Evolutionary conservation across 2,113 vertebrate genomes (phyloP).

Genomic region (Ahaetulla prasina): DNA sequence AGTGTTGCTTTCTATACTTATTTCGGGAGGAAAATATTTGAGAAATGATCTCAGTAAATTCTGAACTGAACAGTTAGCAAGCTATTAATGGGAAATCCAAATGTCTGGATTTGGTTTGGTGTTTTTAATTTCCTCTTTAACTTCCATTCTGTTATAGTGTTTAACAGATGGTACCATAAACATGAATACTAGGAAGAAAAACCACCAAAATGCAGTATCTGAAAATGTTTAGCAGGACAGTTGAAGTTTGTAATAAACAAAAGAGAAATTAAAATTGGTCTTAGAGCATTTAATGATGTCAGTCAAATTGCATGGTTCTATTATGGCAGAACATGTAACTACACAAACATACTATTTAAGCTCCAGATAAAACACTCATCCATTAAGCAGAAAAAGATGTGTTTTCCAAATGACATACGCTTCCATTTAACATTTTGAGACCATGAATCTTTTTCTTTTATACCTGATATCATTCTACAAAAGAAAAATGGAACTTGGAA

Average conservation of each 20-base stretch:
- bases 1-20: background rate
- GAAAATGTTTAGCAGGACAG: background rate
- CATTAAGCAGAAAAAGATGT: background rate
- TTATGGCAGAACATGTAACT: background rate
- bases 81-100: background rate
- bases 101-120: background rate
- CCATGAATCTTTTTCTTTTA: background rate
- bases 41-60: background rate
- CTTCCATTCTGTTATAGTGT: background rate
- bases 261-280: background rate
- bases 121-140: background rate
- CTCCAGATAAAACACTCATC: background rate
- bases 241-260: background rate
- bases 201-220: background rate
- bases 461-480: constrained; percentile 6
- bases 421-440: background rate
- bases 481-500: background rate
- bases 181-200: background rate
- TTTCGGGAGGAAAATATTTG: background rate
- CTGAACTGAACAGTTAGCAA: background rate
- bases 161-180: background rate
- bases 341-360: background rate
- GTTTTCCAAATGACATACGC: background rate
- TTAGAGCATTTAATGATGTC: background rate
- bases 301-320: background rate